A percentile compares a stretch with the other conserved stretches of the same genome.
phyloP scores from a whole-genome alignment of 1,140 invertebrate genomes.

The Rhagoletis pomonella region DNA sequence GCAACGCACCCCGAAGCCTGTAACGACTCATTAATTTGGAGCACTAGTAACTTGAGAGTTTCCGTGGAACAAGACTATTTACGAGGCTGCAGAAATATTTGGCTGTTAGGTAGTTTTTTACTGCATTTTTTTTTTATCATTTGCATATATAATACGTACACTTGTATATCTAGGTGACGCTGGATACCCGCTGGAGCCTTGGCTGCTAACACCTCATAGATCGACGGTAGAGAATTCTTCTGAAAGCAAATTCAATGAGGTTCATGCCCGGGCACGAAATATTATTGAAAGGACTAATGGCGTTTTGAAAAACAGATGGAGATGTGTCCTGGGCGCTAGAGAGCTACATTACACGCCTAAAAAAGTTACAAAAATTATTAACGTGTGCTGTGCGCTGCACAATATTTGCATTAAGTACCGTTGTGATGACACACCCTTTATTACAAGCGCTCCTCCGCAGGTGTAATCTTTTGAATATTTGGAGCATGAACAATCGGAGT shows the following conservation, averaged over 20 bases:
- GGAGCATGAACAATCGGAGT: too few species aligned
- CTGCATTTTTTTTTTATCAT: neutral
- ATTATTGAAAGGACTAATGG: neutral
- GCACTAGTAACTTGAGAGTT: neutral
- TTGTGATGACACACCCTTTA: too few species aligned
- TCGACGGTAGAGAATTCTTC: neutral
- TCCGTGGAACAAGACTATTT: neutral
- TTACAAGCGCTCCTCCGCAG: too few species aligned
- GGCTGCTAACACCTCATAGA: neutral
- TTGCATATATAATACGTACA: neutral
- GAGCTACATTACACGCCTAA: neutral
- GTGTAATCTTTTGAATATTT: too few species aligned
- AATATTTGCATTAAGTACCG: neutral
- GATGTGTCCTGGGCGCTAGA: neutral
- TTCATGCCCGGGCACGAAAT: neutral
- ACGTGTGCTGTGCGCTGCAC: neutral
- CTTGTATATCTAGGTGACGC: neutral
- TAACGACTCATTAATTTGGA: neutral
- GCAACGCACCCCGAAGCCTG: neutral
- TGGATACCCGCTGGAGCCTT: neutral
- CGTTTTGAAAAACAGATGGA: neutral
- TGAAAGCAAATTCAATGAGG: neutral
- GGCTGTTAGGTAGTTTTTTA: neutral
- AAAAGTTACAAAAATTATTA: neutral
- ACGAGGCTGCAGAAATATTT: neutral